Conservation (phyloP, 1,140 invertebrate genomes). For the fruit fly (Drosophila melanogaster) region Release_6_plus_ISO1_MT NT_033777.3:23466001-23466500, state of each 20-base stretch:
- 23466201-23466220: conserved; percentile 79
- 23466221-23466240: conserved; percentile 75
- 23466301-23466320: conserved; percentile 50
- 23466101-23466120: conserved; percentile 73
- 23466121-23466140: conserved; percentile 24
- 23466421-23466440: conserved; percentile 62
- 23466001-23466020: conserved; percentile 57
- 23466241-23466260: conserved; percentile 80
- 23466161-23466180: conserved; percentile 7
- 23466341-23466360: conserved; percentile 62
- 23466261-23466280: conserved; percentile 48
- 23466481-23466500: conserved; percentile 13
- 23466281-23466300: conserved; percentile 29
- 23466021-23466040: conserved; percentile 59
- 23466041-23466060: conserved; percentile 60
- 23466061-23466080: conserved; percentile 45
- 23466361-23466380: conserved; percentile 45
- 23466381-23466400: conserved; percentile 51
- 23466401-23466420: conserved; percentile 59
- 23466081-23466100: conserved; percentile 63
- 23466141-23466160: neutral
- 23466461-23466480: conserved; percentile 30
- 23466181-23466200: conserved; percentile 33
- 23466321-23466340: conserved; percentile 65
- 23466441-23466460: conserved; percentile 39